These are phyloP conservation scores for Coptodon bakossiorum DNA, from an alignment of 2,113 vertebrate genomes.

Conservation along the genomic window DNA sequence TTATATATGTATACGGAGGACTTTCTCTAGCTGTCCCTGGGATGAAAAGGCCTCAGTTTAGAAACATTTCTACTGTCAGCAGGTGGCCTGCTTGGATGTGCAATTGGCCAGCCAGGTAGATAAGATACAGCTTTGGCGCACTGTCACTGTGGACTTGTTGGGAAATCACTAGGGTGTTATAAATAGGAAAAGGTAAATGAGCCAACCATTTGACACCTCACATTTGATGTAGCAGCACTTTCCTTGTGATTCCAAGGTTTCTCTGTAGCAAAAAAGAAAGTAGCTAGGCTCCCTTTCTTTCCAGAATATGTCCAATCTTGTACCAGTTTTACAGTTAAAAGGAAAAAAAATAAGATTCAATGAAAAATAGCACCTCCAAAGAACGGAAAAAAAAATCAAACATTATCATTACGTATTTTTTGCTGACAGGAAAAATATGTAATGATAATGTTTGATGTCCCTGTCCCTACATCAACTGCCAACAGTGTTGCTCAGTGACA, in stretches of 20 bases:
- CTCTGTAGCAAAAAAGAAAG: background rate
- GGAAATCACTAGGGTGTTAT: background rate
- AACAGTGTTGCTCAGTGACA: background rate
- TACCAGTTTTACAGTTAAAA: background rate
- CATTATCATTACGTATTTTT: background rate
- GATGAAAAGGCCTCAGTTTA: slow-evolving; percentile 27
- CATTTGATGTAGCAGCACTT: background rate
- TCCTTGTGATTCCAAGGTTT: background rate
- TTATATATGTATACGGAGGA: background rate
- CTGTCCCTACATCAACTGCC: background rate
- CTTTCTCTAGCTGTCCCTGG: slow-evolving; percentile 36
- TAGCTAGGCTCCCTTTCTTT: background rate
- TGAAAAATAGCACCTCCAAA: background rate
- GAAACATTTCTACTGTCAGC: slow-evolving; percentile 4
- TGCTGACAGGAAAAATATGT: background rate
- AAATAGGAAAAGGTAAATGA: slow-evolving; percentile 2
- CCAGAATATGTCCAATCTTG: background rate
- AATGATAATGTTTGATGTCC: background rate
- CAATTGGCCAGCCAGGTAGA: slow-evolving; percentile 30
- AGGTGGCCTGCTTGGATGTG: slow-evolving; percentile 24
- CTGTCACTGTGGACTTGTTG: background rate
- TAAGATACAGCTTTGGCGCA: slow-evolving; percentile 5
- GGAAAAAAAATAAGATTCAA: background rate
- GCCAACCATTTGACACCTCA: background rate
- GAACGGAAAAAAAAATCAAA: background rate